Percentiles rank a stretch among this genome's conserved stretches.
Conservation (phyloP, 2,888 invertebrate species). For the Eledone cirrhosa region DNA sequence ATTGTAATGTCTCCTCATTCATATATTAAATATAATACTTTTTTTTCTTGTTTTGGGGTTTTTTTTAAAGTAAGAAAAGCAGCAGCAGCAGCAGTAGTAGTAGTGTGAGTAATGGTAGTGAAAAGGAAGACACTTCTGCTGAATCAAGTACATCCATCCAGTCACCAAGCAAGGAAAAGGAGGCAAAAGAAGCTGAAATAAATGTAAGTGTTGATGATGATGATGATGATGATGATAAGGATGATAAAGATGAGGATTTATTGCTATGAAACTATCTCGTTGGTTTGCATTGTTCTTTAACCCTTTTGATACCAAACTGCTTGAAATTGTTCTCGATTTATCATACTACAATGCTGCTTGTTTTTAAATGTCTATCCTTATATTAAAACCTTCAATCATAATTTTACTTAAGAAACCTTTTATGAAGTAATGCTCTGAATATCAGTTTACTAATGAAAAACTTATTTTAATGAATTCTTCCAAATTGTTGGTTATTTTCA, state of each 20-base stretch:
- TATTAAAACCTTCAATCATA: no score
- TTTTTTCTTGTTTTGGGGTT: not conserved
- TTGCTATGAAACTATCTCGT: not conserved
- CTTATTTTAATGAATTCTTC: no score
- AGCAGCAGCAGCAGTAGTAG: not conserved
- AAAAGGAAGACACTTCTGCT: conserved; percentile 25
- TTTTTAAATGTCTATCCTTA: no score
- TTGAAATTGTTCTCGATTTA: no score
- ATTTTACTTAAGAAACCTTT: no score
- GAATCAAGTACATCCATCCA: conserved; percentile 18
- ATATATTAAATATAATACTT: not conserved
- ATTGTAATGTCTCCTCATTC: no score
- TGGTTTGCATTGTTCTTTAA: not conserved
- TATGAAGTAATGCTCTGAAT: no score
- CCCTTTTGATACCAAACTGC: no score
- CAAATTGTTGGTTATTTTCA: no score
- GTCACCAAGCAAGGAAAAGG: conserved; percentile 4
- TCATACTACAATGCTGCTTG: no score
- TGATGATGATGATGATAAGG: not conserved
- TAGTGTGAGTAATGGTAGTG: conserved; percentile 20
- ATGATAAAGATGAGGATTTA: not conserved
- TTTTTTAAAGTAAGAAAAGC: not conserved
- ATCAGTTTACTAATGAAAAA: no score
- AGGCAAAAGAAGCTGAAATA: conserved; percentile 7
- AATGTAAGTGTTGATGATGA: conserved; percentile 9